Evolutionary conservation across 2,888 invertebrate genomes (phyloP), one percentile per base, ranked within the genome.

Genomic region (Erebia palarica): DNA sequence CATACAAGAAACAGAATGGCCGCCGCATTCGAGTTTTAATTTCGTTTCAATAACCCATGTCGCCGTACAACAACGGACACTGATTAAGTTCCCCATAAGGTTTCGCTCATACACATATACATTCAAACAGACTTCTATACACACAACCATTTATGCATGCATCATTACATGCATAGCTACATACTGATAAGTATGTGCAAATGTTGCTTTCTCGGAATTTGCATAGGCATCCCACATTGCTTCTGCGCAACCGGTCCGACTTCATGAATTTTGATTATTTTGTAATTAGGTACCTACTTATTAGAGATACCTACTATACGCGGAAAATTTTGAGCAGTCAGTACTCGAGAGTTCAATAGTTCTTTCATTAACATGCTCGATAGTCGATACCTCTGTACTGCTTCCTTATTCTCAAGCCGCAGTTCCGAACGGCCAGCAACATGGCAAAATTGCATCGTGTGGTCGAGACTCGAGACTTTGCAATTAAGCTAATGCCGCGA

Each of bases 1-100:
- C 67, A 68, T 73, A 82, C 82, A 82, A 80, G 81, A 71, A 74
- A 78, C 73, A 79, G 81, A 85, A 84, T 82, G 82, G 81, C 80
- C 77, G 80, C 81, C 80, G 81, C 73, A 75, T 77, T 74, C 76
- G 75, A 80, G 87, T 87, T 92, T 92, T 91, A 91, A 92, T 92
- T 89, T 84, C 85, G 79, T 84, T 89, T 89, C 90, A 92, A 92
- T 91, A 91, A 88, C 83, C 86, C 92, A 79, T 91, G 89, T 90
- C 91, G 87, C 83, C 85, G 77, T 78, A 72, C 84, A 82, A 90
- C 89, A 88, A 72, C 84, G 82, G 91, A 90, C 89, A 86, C 87
- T 88, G 90, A 91, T 88, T 88, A 90, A 91, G 82, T 82, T 86
- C 76, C 83, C 76, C 82, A 87, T 86, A 89, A 83, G 86, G 85